Conservation (phyloP, 1,140 invertebrate genomes). For the Tenebrio molitor region DNA sequence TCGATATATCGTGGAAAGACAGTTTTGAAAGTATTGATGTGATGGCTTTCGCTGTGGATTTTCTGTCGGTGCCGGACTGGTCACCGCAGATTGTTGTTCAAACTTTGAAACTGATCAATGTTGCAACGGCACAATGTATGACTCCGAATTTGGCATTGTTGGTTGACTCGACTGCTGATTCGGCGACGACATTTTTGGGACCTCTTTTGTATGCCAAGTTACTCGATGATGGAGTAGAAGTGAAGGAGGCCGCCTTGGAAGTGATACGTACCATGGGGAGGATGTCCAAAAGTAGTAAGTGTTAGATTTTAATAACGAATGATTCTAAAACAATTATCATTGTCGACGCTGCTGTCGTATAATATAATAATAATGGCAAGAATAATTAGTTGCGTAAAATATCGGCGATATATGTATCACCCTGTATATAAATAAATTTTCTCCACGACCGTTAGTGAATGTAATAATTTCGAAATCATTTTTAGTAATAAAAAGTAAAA, state of each 20-base stretch:
- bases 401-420: too few species aligned
- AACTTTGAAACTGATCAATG: slow-evolving; percentile 36
- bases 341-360: background rate
- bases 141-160: slow-evolving; percentile 14
- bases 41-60: slow-evolving; percentile 63
- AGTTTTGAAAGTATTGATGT: slow-evolving; percentile 75
- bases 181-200: background rate
- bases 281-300: slow-evolving; percentile 3
- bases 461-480: too few species aligned
- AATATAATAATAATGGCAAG: slow-evolving; percentile 6
- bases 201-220: background rate
- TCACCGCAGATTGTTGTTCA: slow-evolving; percentile 57
- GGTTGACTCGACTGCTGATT: background rate
- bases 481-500: too few species aligned
- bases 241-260: background rate
- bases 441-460: too few species aligned
- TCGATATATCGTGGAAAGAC: slow-evolving; percentile 79
- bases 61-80: slow-evolving; percentile 64
- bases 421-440: too few species aligned
- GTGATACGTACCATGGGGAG: background rate
- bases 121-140: slow-evolving; percentile 2
- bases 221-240: background rate
- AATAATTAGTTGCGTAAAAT: too few species aligned
- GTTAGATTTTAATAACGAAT: background rate
- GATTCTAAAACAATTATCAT: background rate